These are phyloP conservation scores for Chaetophractus vellerosus DNA, from an alignment of 2,797 vertebrate genomes.

Conservation along the genomic window DNA sequence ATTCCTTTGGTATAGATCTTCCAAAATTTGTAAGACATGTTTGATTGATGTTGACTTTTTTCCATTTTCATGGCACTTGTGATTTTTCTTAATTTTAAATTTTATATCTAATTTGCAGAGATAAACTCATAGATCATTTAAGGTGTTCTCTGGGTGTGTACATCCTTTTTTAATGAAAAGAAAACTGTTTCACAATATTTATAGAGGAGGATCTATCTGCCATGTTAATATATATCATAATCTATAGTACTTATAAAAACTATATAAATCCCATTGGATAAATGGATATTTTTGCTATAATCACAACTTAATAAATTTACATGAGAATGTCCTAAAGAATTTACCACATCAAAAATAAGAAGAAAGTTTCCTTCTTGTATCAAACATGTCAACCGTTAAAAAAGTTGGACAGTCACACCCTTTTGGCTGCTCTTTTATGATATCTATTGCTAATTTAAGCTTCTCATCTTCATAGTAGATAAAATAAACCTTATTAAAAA, in stretches of 20 bases:
- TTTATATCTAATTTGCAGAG: not conserved
- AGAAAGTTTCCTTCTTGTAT: not conserved
- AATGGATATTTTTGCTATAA: not conserved
- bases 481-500: not conserved
- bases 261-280: not conserved
- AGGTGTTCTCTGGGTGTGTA: not conserved
- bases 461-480: not conserved
- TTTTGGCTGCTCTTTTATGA: not conserved
- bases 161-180: not conserved
- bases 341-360: not conserved
- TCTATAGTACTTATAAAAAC: not conserved
- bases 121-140: not conserved
- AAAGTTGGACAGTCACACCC: not conserved
- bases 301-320: not conserved
- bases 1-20: not conserved
- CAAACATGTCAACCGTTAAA: not conserved
- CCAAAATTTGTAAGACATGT: not conserved
- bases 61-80: not conserved
- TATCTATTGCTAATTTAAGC: not conserved
- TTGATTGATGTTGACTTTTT: not conserved
- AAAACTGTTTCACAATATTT: not conserved
- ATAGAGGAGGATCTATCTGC: not conserved
- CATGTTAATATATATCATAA: not conserved
- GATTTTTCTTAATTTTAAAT: not conserved
- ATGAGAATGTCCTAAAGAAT: not conserved